Evolutionary conservation across 2,113 vertebrate species (phyloP).

Genomic region (Pomatorhinus ruficollis): DNA sequence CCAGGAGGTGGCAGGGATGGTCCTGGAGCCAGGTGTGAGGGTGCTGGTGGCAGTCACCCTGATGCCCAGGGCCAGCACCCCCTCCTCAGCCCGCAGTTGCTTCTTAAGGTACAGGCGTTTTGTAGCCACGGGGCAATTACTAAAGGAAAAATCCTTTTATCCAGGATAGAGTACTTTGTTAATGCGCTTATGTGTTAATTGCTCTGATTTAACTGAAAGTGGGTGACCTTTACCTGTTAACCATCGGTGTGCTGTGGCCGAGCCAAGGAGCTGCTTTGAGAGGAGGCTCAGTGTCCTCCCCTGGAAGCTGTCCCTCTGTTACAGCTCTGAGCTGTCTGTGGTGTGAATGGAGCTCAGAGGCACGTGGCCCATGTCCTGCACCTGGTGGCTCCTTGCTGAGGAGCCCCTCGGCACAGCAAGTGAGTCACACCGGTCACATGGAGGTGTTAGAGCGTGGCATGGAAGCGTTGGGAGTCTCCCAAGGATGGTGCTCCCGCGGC

Average conservation of each 20-base stretch:
- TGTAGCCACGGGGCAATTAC: not conserved
- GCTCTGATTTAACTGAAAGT: not conserved
- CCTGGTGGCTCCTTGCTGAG: rapidly evolving
- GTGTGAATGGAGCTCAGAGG: not conserved
- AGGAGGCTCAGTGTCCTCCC: not conserved
- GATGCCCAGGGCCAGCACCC: not conserved
- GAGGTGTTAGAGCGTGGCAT: rapidly evolving
- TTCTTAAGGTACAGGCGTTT: not conserved
- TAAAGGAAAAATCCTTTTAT: constrained; percentile 37
- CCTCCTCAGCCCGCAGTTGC: rapidly evolving
- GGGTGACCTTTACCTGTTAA: constrained; percentile 20
- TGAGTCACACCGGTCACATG: rapidly evolving
- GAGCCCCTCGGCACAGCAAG: not conserved
- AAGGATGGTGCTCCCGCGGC: rapidly evolving
- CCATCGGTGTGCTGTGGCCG: not conserved
- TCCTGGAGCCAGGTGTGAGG: not conserved
- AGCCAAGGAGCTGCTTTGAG: not conserved
- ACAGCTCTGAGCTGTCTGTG: no score
- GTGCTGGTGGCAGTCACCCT: rapidly evolving
- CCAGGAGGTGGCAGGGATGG: not conserved
- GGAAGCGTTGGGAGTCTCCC: not conserved
- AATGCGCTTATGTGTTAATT: constrained; percentile 39
- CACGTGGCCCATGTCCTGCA: rapidly evolving
- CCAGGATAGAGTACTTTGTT: not conserved
- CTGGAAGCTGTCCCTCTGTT: not conserved